Base-by-base conservation (phyloP, 2,113 vertebrate genomes). In the Notechis scutatus region DNA sequence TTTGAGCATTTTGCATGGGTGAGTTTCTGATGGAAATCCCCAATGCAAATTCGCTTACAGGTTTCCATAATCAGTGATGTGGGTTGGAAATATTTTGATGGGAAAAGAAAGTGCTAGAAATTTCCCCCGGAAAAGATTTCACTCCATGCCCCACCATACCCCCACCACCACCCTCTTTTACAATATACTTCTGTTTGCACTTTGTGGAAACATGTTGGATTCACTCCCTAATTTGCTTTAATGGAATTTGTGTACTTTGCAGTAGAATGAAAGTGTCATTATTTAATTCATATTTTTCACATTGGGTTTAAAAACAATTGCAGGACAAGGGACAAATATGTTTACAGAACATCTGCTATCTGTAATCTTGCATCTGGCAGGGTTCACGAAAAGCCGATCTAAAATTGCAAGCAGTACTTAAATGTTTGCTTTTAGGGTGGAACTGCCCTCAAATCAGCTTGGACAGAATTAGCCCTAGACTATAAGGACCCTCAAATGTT, bases 361-460 rank as follows among this genome's bases (percentile, higher is more conserved):
- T 14, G 14, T 54, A 85, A 57, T 89, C 50, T 85, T 57, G 88
- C 92, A 92, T 59, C 92, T 92, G 92, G 52, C 12, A n/a, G 26
- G 64, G 56, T 85, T n/a, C 87, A 23, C 57, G 4, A 39, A 81
- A 85, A 57, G 26, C 26, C 4, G 2, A n/a, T 56, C 56, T 34
- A 90, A 90, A 90, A 92, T 85, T 85, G 88, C 69, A 89, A 85
- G 89, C 39, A 7, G 34, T 56, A 26, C 85, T 57, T 85, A 92
- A 59, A 85, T 21, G 12, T 34, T 57, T 21, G 45, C 7, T 45
- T 90, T 50, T 20, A 90, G 87, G 55, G 39, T 85, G 39, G 54
- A 42, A 81, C 74, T 81, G 34, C 74, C 74, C 74, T 81, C 34
- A 81, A 81, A 81, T 81, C 34, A 81, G 74, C 74, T 81, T 42